Evolutionary conservation across 2,888 invertebrate genomes (phyloP).

Genomic region (Meteorus colon): DNA sequence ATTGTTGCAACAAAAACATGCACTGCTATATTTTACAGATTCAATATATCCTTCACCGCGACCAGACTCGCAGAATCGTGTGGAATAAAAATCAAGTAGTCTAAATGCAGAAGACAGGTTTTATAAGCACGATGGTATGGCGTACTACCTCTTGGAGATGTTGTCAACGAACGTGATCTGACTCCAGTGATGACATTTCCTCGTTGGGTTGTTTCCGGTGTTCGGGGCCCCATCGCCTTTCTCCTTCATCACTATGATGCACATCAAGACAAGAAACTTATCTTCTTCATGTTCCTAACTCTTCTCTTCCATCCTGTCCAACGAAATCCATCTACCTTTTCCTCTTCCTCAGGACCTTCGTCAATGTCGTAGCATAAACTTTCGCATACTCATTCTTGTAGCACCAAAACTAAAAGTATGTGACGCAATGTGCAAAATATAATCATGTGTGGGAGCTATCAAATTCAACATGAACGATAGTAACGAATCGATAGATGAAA

Average conservation of each 20-base stretch:
- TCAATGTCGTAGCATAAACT: conserved; percentile 7
- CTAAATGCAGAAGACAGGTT: conserved; percentile 55
- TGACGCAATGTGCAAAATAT: no score
- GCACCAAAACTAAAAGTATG: neutral
- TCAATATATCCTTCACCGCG: conserved; percentile 30
- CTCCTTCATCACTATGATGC: neutral
- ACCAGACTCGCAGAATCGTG: conserved; percentile 46
- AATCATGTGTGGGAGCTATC: no score
- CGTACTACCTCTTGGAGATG: conserved; percentile 58
- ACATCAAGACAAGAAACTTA: conserved; percentile 37
- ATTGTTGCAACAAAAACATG: neutral
- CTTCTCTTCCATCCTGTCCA: conserved; percentile 21
- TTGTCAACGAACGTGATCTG: conserved; percentile 55
- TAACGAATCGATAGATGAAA: no score
- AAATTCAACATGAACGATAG: no score
- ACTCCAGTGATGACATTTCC: conserved; percentile 47
- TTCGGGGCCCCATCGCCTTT: conserved; percentile 37
- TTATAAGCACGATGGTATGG: conserved; percentile 38
- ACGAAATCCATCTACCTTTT: neutral
- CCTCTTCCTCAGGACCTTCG: conserved; percentile 41
- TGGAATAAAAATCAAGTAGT: conserved; percentile 54
- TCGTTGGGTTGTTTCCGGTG: conserved; percentile 52
- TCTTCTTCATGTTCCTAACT: conserved; percentile 15
- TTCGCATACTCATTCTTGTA: neutral
- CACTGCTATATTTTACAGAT: neutral